These are phyloP conservation scores for Sialia sialis DNA, from an alignment of 2,113 vertebrate genomes.

Conservation along the genomic window DNA sequence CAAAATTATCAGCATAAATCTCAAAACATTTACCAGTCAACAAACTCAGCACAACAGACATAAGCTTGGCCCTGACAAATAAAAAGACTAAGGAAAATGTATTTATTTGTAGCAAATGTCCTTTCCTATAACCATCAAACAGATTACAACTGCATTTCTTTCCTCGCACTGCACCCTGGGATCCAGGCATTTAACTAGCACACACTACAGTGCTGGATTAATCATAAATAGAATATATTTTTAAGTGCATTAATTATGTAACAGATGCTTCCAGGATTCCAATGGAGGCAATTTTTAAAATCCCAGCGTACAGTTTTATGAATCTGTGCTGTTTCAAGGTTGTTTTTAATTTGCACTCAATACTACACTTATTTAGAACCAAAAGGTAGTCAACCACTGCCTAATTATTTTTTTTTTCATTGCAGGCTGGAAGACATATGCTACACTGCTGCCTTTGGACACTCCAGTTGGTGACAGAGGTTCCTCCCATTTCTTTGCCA, in stretches of 20 bases:
- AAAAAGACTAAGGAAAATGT: slow-evolving; percentile 48
- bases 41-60: slow-evolving; percentile 50
- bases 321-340: slow-evolving; percentile 40
- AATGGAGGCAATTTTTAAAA: slow-evolving; percentile 60
- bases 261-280: slow-evolving; percentile 65
- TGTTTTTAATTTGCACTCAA: slow-evolving; percentile 3
- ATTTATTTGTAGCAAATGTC: slow-evolving; percentile 59
- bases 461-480: not conserved
- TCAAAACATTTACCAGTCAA: slow-evolving; percentile 52
- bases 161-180: slow-evolving; percentile 41
- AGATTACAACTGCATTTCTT: slow-evolving; percentile 16
- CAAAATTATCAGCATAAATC: slow-evolving; percentile 23
- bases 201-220: slow-evolving; percentile 43
- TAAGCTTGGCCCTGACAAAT: slow-evolving; percentile 46
- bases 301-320: slow-evolving; percentile 25
- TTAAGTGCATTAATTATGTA: slow-evolving; percentile 67
- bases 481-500: not conserved
- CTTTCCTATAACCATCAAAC: slow-evolving; percentile 41
- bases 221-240: slow-evolving; percentile 66
- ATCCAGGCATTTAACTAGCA: slow-evolving; percentile 61
- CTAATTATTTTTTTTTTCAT: not conserved
- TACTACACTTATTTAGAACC: not conserved
- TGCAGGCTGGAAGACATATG: not conserved
- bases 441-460: fast-evolving
- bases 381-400: not conserved